Percentiles rank a stretch among this genome's conserved stretches.
Evolutionary conservation across 2,888 invertebrate species (phyloP).

Genomic region (Microplitis manilae): DNA sequence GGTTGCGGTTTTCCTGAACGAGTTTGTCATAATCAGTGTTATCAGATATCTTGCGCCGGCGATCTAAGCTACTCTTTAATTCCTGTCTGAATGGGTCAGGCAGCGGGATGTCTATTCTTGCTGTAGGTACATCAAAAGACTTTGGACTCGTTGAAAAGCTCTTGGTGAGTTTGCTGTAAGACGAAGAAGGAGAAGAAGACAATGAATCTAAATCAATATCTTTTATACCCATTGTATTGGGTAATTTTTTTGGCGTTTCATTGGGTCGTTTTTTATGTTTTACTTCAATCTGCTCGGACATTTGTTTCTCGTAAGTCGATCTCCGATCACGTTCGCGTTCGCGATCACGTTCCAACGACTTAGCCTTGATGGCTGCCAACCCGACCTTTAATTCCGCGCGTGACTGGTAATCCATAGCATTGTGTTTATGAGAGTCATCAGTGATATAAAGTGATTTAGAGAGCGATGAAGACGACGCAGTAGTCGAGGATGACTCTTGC

Average conservation of each 20-base stretch:
- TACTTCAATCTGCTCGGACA: conserved; percentile 21
- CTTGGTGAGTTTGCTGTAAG: conserved; percentile 47
- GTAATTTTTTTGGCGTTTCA: conserved; percentile 31
- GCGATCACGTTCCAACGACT: conserved; percentile 49
- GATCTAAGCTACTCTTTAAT: conserved; percentile 53
- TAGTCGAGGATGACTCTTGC: conserved; percentile 31
- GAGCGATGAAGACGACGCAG: background rate
- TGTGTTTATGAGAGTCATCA: conserved; percentile 44
- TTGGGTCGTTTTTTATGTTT: conserved; percentile 19
- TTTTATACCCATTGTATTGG: background rate
- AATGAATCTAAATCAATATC: conserved; percentile 9
- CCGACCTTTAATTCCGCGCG: conserved; percentile 46
- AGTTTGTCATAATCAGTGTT: conserved; percentile 29
- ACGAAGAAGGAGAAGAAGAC: background rate
- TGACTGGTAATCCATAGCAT: conserved; percentile 41
- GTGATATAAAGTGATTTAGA: conserved; percentile 37
- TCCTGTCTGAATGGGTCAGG: conserved; percentile 62
- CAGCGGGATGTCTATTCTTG: conserved; percentile 49
- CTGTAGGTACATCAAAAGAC: conserved; percentile 45
- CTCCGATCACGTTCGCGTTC: background rate
- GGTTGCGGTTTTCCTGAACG: conserved; percentile 10
- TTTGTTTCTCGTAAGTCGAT: conserved; percentile 9
- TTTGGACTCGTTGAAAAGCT: conserved; percentile 55
- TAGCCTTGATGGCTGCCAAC: conserved; percentile 45
- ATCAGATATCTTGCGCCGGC: conserved; percentile 44